These are phyloP conservation scores for Willisornis vidua DNA, from an alignment of 2,113 vertebrate genomes.

Conservation along the genomic window DNA sequence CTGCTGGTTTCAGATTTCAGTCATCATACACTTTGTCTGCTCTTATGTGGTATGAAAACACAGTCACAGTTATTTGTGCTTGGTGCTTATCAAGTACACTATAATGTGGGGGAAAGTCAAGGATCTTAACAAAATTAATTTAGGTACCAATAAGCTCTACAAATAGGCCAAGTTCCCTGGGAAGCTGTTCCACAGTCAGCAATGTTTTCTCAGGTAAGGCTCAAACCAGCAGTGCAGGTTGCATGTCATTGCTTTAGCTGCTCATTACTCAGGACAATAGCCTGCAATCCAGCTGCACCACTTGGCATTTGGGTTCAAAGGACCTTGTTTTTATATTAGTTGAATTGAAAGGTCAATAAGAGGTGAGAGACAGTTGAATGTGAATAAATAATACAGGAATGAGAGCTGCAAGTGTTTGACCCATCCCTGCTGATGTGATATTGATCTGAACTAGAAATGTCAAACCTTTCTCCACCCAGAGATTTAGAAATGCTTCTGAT, in stretches of 20 bases:
- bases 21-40: background rate
- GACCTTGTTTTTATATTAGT: background rate
- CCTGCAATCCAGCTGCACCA: background rate
- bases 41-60: background rate
- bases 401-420: conserved; percentile 30
- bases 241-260: background rate
- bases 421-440: conserved; percentile 28
- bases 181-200: background rate
- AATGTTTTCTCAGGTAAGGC: background rate
- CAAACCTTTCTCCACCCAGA: background rate
- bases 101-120: background rate
- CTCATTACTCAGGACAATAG: background rate
- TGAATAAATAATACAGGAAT: conserved; percentile 37
- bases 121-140: background rate
- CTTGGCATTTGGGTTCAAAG: background rate
- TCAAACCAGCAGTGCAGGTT: fast-evolving
- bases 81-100: background rate
- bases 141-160: background rate
- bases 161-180: background rate
- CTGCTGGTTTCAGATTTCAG: background rate
- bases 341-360: background rate
- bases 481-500: conserved; percentile 2
- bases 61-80: background rate
- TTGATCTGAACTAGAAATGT: conserved; percentile 24
- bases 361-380: conserved; percentile 22